Conservation (phyloP, 1,140 invertebrate genomes). For the Bombus confusus region DNA sequence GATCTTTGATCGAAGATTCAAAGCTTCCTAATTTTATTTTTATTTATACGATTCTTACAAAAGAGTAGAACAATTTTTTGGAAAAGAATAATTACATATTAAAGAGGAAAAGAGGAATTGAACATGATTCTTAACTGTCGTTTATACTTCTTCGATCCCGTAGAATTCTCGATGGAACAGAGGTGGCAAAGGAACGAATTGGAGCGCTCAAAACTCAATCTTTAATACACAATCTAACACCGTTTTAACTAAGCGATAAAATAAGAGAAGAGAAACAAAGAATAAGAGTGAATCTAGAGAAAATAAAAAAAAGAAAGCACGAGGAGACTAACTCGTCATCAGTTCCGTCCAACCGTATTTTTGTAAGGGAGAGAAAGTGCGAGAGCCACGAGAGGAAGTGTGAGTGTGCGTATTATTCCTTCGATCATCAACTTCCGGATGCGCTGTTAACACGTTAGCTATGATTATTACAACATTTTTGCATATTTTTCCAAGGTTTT, state of each 20-base stretch:
- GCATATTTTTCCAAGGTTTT: neutral
- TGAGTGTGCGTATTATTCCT: conserved; percentile 43
- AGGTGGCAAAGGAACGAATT: neutral
- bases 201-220: conserved; percentile 32
- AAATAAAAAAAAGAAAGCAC: conserved; percentile 15
- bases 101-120: neutral
- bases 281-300: neutral
- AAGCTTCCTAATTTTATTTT: neutral
- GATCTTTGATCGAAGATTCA: neutral
- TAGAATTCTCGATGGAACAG: conserved; percentile 44
- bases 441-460: conserved; percentile 43
- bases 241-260: conserved; percentile 7
- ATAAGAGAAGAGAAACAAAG: neutral
- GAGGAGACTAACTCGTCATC: conserved; percentile 58
- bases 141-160: conserved; percentile 36
- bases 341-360: conserved; percentile 79
- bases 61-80: no score
- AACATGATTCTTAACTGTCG: neutral
- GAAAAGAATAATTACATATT: neutral
- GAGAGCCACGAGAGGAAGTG: conserved; percentile 31
- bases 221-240: conserved; percentile 5
- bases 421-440: conserved; percentile 29
- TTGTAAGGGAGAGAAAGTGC: conserved; percentile 70
- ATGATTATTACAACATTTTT: neutral
- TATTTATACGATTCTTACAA: neutral